Evolutionary conservation across 2,888 invertebrate species (phyloP).

Genomic region (Drosophila pegasa): DNA sequence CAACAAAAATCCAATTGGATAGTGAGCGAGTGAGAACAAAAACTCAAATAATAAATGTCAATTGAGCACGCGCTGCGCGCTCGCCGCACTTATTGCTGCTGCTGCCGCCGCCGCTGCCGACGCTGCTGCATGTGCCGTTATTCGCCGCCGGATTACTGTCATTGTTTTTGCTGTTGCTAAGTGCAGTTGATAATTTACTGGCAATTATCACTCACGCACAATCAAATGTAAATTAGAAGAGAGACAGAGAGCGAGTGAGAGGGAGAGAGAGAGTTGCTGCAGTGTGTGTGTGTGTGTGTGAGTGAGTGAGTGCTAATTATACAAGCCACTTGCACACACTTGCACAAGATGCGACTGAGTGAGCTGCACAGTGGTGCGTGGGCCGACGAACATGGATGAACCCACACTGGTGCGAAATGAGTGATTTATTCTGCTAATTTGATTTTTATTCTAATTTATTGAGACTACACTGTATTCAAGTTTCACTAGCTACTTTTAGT

Average conservation of each 20-base stretch:
- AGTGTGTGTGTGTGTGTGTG: no score
- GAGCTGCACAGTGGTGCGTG: slow-evolving; percentile 56
- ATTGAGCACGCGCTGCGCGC: slow-evolving; percentile 60
- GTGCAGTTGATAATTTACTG: slow-evolving; percentile 77
- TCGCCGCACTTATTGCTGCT: background rate
- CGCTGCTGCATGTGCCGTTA: slow-evolving; percentile 6
- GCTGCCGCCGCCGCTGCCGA: background rate
- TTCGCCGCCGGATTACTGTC: slow-evolving; percentile 21
- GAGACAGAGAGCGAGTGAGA: slow-evolving; percentile 3
- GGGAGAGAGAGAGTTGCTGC: slow-evolving; percentile 6
- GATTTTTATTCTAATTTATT: slow-evolving; percentile 28
- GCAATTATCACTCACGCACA: slow-evolving; percentile 78
- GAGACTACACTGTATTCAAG: background rate
- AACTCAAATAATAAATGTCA: slow-evolving; percentile 66
- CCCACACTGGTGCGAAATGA: slow-evolving; percentile 36
- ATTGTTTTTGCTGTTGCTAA: slow-evolving; percentile 59
- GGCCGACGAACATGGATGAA: slow-evolving; percentile 22
- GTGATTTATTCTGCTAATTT: slow-evolving; percentile 31
- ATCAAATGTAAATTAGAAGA: slow-evolving; percentile 64
- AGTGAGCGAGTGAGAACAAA: slow-evolving; percentile 25
- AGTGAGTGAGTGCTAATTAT: slow-evolving; percentile 64
- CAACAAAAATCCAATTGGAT: slow-evolving; percentile 34
- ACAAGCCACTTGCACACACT: slow-evolving; percentile 49
- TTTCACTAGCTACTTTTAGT: slow-evolving; percentile 44
- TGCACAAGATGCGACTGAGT: slow-evolving; percentile 5